Percentiles rank a stretch among this genome's conserved stretches.
phyloP scores from a whole-genome alignment of 2,113 vertebrate species.

The Psittacus erithacus region DNA sequence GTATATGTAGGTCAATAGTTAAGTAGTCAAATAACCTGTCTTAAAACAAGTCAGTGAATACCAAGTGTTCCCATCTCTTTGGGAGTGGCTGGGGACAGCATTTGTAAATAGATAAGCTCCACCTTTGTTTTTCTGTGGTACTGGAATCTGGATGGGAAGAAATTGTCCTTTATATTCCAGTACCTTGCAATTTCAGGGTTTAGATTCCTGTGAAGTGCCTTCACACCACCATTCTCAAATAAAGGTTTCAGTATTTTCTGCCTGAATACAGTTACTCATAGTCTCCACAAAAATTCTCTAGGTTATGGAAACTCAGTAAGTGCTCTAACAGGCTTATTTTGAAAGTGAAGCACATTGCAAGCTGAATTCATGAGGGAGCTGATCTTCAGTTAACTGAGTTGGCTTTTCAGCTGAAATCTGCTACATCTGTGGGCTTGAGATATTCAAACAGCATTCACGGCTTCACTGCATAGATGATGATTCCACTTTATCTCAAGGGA shows the following conservation, averaged over 20 bases:
- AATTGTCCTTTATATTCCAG: constrained; percentile 10
- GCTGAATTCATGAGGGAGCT: not conserved
- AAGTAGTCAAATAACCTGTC: constrained; percentile 21
- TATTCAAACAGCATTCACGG: not conserved
- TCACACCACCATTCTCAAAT: not conserved
- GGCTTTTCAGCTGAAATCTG: not conserved
- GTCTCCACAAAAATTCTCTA: not conserved
- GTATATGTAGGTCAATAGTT: not conserved
- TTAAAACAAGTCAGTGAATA: not conserved
- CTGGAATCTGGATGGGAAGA: not conserved
- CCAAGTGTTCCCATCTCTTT: not conserved
- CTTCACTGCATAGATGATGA: not conserved
- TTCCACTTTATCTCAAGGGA: not conserved
- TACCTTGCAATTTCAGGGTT: constrained; percentile 25
- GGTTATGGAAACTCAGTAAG: not conserved
- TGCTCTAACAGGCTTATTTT: not conserved
- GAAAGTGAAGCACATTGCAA: not conserved
- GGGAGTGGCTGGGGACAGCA: not conserved
- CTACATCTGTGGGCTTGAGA: not conserved
- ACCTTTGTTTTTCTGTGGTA: constrained; percentile 29
- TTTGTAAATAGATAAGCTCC: not conserved
- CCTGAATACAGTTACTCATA: not conserved
- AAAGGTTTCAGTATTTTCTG: constrained; percentile 16
- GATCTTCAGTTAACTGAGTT: not conserved
- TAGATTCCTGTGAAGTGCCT: not conserved